Evolutionary conservation across 1,140 invertebrate genomes (phyloP).

Genomic region (Physella acuta): DNA sequence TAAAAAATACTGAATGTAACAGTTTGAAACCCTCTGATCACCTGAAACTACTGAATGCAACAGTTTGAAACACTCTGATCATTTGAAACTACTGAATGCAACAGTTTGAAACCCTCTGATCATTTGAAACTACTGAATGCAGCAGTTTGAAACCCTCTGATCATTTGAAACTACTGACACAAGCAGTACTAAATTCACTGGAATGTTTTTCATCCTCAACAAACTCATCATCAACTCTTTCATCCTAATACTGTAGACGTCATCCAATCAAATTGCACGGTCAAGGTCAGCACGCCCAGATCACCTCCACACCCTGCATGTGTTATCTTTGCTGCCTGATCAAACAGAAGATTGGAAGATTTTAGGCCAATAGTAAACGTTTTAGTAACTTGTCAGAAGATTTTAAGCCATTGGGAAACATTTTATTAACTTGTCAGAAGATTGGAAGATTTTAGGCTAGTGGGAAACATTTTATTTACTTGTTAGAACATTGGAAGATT

Average conservation of each 20-base stretch:
- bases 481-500: background rate
- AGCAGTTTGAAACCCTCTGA: background rate
- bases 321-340: constrained; percentile 61
- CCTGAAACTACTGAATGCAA: too few relatives aligned
- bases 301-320: constrained; percentile 60
- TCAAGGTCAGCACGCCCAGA: background rate
- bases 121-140: too few relatives aligned
- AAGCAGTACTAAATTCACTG: background rate
- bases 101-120: background rate
- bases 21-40: too few relatives aligned
- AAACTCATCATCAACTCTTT: background rate
- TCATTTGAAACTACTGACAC: background rate
- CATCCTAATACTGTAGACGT: too few relatives aligned
- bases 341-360: constrained; percentile 23
- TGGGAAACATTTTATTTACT: background rate
- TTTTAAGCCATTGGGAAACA: background rate
- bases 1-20: too few relatives aligned
- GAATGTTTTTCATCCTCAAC: background rate
- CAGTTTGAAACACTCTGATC: too few relatives aligned
- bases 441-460: background rate
- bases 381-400: constrained; percentile 1
- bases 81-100: too few relatives aligned
- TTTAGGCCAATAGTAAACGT: background rate
- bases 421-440: background rate
- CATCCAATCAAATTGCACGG: too few relatives aligned